Evolutionary conservation across 2,797 vertebrate species (phyloP).

Genomic region (Hydrolagus colliei): DNA sequence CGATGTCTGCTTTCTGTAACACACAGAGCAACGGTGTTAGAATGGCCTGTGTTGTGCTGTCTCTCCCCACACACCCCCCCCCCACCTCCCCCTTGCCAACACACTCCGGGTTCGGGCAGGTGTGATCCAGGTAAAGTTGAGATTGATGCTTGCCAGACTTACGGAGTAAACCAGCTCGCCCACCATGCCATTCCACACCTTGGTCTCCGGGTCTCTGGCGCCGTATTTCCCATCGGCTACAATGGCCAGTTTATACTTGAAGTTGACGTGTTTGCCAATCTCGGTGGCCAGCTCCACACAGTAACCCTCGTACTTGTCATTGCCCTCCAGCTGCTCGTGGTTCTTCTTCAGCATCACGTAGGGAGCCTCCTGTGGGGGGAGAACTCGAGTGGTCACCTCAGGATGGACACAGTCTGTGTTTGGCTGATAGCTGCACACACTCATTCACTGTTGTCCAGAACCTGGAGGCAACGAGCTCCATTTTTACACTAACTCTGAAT

Average conservation of each 20-base stretch:
- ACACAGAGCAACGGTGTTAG: constrained; percentile 22
- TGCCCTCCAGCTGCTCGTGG: constrained; percentile 82
- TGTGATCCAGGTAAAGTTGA: neutral
- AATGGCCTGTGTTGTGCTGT: neutral
- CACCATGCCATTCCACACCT: constrained; percentile 98
- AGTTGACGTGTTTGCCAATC: constrained; percentile 93
- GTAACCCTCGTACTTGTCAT: constrained; percentile 92
- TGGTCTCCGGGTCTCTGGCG: constrained; percentile 82
- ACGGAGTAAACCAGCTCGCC: constrained; percentile 96
- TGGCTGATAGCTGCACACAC: neutral
- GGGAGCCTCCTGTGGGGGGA: constrained; percentile 73
- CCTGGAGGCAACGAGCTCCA: too few species aligned
- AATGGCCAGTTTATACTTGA: constrained; percentile 88
- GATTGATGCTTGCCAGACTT: constrained; percentile 48
- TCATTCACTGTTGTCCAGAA: too few species aligned
- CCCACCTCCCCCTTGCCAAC: neutral
- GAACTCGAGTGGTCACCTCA: neutral
- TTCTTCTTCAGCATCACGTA: constrained; percentile 98
- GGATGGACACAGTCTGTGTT: too few species aligned
- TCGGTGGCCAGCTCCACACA: constrained; percentile 92
- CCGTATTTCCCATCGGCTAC: constrained; percentile 93
- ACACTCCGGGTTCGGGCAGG: neutral
- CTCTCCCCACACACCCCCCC: neutral
- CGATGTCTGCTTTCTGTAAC: constrained; percentile 87
- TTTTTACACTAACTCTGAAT: too few species aligned